Conservation (phyloP, 2,888 invertebrate species). For the Philereme vetulata region DNA sequence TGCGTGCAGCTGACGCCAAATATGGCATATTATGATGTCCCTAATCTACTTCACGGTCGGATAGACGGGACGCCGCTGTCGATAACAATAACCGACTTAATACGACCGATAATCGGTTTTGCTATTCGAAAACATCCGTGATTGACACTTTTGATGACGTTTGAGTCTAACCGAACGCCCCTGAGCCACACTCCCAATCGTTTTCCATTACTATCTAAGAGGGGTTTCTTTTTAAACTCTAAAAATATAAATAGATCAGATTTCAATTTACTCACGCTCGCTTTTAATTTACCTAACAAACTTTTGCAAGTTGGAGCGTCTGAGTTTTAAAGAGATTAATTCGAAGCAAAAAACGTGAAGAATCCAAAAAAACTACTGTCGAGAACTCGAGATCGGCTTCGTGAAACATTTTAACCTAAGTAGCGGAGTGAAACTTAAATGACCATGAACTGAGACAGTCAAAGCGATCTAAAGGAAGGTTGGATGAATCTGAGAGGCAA, state of each 20-base stretch:
- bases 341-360: slow-evolving; percentile 15
- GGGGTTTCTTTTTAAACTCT: slow-evolving; percentile 42
- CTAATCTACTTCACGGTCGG: slow-evolving; percentile 81
- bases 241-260: slow-evolving; percentile 39
- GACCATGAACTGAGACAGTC: slow-evolving; percentile 54
- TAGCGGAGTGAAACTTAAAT: slow-evolving; percentile 48
- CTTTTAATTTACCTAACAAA: slow-evolving; percentile 15
- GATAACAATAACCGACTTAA: slow-evolving; percentile 83
- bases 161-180: slow-evolving; percentile 64
- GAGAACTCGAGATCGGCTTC: slow-evolving; percentile 33
- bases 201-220: slow-evolving; percentile 50
- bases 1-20: slow-evolving; percentile 81
- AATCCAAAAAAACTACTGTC: slow-evolving; percentile 23
- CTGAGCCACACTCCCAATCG: slow-evolving; percentile 49
- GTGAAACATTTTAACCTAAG: slow-evolving; percentile 41
- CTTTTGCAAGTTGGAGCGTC: slow-evolving; percentile 7
- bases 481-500: slow-evolving; percentile 63
- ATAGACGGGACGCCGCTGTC: slow-evolving; percentile 70
- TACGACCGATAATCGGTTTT: slow-evolving; percentile 82
- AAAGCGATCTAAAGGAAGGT: slow-evolving; percentile 47
- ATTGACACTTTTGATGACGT: slow-evolving; percentile 81
- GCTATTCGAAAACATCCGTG: slow-evolving; percentile 80
- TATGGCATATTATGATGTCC: slow-evolving; percentile 81
- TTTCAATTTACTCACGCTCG: slow-evolving; percentile 21
- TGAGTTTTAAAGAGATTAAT: slow-evolving; percentile 12